Conservation (phyloP, 1,140 invertebrate genomes). For the Megalopta genalis region DNA sequence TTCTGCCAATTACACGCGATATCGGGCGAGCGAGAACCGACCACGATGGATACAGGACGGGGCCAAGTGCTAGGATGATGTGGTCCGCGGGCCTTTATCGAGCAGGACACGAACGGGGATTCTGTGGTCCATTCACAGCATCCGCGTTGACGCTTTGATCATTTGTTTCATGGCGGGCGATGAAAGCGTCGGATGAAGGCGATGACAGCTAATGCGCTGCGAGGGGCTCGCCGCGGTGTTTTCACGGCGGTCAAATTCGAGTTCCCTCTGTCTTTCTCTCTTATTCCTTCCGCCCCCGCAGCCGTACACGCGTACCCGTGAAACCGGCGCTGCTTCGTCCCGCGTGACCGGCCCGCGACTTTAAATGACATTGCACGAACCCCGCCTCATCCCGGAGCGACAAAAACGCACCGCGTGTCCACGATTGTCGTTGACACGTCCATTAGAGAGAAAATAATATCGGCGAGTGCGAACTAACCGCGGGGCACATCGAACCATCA, state of each 20-base stretch:
- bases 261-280: constrained; percentile 18
- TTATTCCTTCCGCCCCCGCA: constrained; percentile 40
- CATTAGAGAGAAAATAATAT: constrained; percentile 24
- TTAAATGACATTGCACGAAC: constrained; percentile 52
- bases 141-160: constrained; percentile 70
- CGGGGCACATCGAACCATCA: not conserved
- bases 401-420: constrained; percentile 50
- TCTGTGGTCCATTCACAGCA: constrained; percentile 64
- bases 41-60: constrained; percentile 22
- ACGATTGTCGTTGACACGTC: constrained; percentile 47
- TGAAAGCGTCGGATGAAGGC: constrained; percentile 65
- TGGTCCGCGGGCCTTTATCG: constrained; percentile 53
- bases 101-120: constrained; percentile 52
- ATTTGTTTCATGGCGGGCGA: constrained; percentile 66
- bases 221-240: constrained; percentile 54
- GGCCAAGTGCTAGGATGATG: constrained; percentile 37
- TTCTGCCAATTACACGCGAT: constrained; percentile 47
- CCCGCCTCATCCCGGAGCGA: constrained; percentile 31
- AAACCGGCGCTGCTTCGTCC: not conserved
- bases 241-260: constrained; percentile 58
- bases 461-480: constrained; percentile 13
- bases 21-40: constrained; percentile 22
- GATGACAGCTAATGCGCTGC: constrained; percentile 65
- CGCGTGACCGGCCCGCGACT: constrained; percentile 42
- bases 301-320: too few species aligned